Conservation (phyloP, 2,113 vertebrate species). For the Anas platyrhynchos region DNA sequence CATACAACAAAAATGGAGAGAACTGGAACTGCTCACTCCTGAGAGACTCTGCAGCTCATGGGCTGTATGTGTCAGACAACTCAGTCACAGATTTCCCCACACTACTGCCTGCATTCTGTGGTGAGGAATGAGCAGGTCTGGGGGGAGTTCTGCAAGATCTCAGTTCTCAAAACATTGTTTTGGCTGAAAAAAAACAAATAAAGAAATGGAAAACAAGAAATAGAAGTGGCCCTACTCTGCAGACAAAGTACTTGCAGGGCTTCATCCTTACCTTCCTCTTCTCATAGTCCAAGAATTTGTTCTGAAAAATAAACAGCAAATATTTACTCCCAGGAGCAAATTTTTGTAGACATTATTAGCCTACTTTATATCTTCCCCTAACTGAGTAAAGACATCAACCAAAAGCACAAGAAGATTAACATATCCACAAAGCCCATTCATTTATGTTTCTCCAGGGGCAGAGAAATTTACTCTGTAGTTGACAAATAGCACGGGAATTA, state of each 20-base stretch:
- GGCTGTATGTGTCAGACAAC: fast-evolving
- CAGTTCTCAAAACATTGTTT: background rate
- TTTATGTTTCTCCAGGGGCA: background rate
- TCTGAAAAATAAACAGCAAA: conserved; percentile 79
- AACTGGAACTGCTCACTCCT: background rate
- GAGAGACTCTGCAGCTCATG: background rate
- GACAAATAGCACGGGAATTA: background rate
- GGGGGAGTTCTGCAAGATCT: background rate
- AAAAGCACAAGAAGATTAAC: background rate
- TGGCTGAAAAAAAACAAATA: background rate
- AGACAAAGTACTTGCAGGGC: background rate
- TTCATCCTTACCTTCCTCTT: conserved; percentile 87
- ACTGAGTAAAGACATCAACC: background rate
- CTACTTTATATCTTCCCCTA: background rate
- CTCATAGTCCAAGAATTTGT: conserved; percentile 92
- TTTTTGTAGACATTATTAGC: background rate
- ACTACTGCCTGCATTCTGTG: background rate
- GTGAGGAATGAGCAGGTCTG: background rate
- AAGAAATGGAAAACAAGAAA: background rate
- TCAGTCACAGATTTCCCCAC: background rate
- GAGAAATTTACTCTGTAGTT: background rate
- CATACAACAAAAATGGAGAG: background rate
- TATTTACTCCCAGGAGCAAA: background rate
- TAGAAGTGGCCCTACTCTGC: background rate
- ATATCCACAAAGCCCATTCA: background rate